Conservation (phyloP, 1,140 invertebrate genomes). For the Cephus cinctus region DNA sequence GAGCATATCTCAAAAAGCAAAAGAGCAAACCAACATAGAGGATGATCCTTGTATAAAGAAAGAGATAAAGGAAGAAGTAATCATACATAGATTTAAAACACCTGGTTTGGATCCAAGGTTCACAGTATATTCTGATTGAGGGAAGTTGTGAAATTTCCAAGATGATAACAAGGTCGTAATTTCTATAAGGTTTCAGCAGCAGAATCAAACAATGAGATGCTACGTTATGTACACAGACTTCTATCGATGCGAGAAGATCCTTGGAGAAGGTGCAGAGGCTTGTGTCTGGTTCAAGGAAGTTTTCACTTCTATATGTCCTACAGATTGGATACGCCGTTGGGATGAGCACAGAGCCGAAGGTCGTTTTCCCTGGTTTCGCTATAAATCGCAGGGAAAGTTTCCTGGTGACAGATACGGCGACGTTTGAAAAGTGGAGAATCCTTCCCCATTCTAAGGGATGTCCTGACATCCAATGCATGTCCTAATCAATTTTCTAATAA, state of each 20-base stretch:
- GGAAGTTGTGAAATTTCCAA: neutral
- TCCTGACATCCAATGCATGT: no score
- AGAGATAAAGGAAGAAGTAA: neutral
- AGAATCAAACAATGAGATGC: constrained; percentile 45
- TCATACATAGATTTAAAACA: neutral
- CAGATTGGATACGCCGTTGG: constrained; percentile 36
- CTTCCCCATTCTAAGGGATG: no score
- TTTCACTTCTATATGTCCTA: constrained; percentile 38
- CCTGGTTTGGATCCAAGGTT: constrained; percentile 34
- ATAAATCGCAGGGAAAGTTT: constrained; percentile 25
- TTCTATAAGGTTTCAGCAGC: constrained; percentile 44
- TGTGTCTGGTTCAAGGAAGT: constrained; percentile 45
- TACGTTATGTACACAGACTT: constrained; percentile 48
- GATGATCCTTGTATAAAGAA: constrained; percentile 26
- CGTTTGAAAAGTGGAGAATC: no score
- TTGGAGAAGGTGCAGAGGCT: constrained; percentile 35
- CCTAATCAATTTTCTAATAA: no score
- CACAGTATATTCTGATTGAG: neutral
- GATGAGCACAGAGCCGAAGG: constrained; percentile 30
- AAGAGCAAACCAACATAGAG: no score
- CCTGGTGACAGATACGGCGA: constrained; percentile 31
- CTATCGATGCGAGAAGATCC: constrained; percentile 41
- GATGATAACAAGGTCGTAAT: constrained; percentile 10
- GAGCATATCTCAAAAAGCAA: no score
- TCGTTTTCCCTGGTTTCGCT: constrained; percentile 30